These are phyloP conservation scores for Addax nasomaculatus DNA, from an alignment of 2,113 vertebrate species.

Conservation along the genomic window DNA sequence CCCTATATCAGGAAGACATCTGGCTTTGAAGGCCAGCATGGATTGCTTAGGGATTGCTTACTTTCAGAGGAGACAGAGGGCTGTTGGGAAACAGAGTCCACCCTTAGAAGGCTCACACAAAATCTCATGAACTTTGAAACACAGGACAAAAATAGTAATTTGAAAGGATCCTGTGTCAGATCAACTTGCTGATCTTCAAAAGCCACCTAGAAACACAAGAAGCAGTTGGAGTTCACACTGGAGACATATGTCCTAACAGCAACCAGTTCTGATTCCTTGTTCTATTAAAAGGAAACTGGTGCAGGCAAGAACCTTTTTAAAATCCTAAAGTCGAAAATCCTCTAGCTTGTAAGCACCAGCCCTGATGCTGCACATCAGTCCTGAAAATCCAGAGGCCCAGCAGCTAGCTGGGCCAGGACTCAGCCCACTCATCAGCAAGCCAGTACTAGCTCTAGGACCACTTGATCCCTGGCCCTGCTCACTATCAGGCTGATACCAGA, in stretches of 20 bases:
- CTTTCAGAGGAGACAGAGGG: background rate
- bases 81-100: background rate
- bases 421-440: background rate
- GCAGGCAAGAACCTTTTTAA: background rate
- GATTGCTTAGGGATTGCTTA: background rate
- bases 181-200: background rate
- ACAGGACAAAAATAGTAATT: background rate
- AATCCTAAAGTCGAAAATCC: background rate
- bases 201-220: background rate
- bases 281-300: background rate
- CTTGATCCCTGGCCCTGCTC: too few relatives aligned
- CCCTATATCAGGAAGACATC: background rate
- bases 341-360: background rate
- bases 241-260: background rate
- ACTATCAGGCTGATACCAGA: background rate
- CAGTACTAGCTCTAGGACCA: background rate
- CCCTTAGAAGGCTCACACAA: background rate
- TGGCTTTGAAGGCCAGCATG: background rate
- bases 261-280: background rate
- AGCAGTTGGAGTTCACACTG: background rate
- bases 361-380: background rate
- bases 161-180: background rate
- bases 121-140: background rate
- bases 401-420: background rate
- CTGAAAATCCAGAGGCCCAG: background rate